Base-by-base conservation (phyloP, 2,888 invertebrate species). In the Drosophila sordidula region DNA sequence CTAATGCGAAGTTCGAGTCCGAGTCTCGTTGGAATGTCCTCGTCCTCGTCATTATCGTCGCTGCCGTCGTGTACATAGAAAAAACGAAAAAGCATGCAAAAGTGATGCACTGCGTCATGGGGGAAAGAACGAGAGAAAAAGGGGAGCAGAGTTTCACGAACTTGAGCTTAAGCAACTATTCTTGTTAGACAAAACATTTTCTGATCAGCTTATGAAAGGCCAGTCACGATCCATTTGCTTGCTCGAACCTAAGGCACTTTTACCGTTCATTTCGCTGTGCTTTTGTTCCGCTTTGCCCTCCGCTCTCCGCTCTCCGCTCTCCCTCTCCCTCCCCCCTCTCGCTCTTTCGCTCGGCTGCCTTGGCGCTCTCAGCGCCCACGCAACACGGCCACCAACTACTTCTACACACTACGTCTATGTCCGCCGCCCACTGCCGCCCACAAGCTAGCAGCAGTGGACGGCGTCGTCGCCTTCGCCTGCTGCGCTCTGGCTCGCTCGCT, bases 341-440 rank as follows among this genome's bases (percentile, higher is more conserved):
- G 1, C 18, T 46, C 39, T 46, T 12, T 45, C 29, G 25, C 45
- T 47, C n/a, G 25, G 6, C 42, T 38, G 1, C 14, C 32, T 14
- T 22, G 9, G 16, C 18, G 51, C 57, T 71, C 71, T 50, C 44
- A 41, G 29, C 42, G 29, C 34, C 45, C 51, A 12, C 52, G 34
- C 54, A 22, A 54, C 52, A 42, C 45, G 32, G 34, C 42, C 38
- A 9, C 34, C 49, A 44, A 69, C 66, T 67, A 59, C 58, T 65
- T 78, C 75, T 78, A 57, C 75, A 78, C 64, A 71, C 74, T 77
- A 74, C 62, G 54, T 74, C 76, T 76, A 76, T 75, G 72, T 18
- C 18, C 22, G 34, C 38, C 36, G 38, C 59, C 59, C 70, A 52
- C 58, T 44, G 22, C 39, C 59, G 46, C 70, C 50, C 54, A 38